Evolutionary conservation across 2,797 vertebrate species (phyloP).

Genomic region (Peromyscus melanophrys): DNA sequence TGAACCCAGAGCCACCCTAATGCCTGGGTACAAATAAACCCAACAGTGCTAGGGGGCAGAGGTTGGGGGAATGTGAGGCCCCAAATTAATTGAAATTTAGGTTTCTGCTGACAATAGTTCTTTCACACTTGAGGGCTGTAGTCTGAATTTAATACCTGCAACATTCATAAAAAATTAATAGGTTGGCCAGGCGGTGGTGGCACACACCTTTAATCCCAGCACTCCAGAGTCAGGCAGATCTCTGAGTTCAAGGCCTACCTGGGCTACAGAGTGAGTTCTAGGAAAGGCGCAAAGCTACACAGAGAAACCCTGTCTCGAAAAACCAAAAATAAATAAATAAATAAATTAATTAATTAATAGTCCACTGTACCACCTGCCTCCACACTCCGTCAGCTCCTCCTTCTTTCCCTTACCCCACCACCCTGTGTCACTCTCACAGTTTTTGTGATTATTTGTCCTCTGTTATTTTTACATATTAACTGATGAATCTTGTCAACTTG

Average conservation of each 20-base stretch:
- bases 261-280: too few species aligned
- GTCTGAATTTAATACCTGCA: not conserved
- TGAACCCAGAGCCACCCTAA: not conserved
- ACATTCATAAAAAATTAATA: not conserved
- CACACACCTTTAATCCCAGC: too few species aligned
- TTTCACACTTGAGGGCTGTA: not conserved
- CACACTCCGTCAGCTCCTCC: too few species aligned
- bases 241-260: too few species aligned
- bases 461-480: slow-evolving; percentile 16
- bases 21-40: not conserved
- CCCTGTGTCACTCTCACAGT: not conserved
- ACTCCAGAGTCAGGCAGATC: too few species aligned
- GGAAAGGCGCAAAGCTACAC: too few species aligned
- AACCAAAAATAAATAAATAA: too few species aligned
- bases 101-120: not conserved
- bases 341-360: too few species aligned
- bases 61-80: not conserved
- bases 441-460: not conserved
- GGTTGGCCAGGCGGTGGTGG: too few species aligned
- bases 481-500: not conserved
- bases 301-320: too few species aligned
- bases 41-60: not conserved
- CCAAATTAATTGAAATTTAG: not conserved
- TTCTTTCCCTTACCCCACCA: too few species aligned
- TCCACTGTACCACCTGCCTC: too few species aligned